Percentiles rank a stretch among this genome's conserved stretches.
These are phyloP conservation scores for Belonocnema kinseyi DNA, from an alignment of 1,140 invertebrate genomes.

Conservation along the genomic window DNA sequence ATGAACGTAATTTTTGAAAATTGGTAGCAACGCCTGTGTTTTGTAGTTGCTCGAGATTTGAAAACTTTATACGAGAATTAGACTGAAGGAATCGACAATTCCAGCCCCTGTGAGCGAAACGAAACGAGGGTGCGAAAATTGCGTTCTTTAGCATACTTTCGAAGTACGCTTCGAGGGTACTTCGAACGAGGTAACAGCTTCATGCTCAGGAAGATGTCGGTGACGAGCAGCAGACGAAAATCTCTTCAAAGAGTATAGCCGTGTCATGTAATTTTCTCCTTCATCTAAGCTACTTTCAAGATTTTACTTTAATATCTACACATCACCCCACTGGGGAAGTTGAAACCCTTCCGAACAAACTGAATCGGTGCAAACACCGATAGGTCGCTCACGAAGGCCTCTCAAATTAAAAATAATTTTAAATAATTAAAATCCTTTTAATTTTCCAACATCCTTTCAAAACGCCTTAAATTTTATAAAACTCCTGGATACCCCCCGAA, in stretches of 20 bases:
- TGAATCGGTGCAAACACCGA: neutral
- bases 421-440: too few species aligned
- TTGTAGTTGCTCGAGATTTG: neutral
- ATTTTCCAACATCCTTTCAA: too few species aligned
- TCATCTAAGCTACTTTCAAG: neutral
- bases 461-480: too few species aligned
- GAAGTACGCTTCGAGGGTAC: conserved; percentile 46
- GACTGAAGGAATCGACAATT: conserved; percentile 12
- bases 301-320: neutral
- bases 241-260: neutral
- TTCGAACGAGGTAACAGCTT: conserved; percentile 52
- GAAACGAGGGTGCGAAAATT: conserved; percentile 44
- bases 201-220: conserved; percentile 43
- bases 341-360: neutral
- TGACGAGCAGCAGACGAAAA: conserved; percentile 24
- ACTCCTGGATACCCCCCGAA: too few species aligned
- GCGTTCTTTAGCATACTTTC: conserved; percentile 52
- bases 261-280: neutral
- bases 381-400: too few species aligned
- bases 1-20: neutral
- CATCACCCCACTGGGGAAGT: neutral
- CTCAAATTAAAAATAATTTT: too few species aligned
- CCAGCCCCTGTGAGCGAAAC: conserved; percentile 33
- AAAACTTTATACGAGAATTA: neutral
- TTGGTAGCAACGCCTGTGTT: conserved; percentile 1